A percentile compares a stretch with the other conserved stretches of the same genome.
These are phyloP conservation scores for Epinephelus fuscoguttatus DNA, from an alignment of 2,113 vertebrate species.

Conservation along the genomic window DNA sequence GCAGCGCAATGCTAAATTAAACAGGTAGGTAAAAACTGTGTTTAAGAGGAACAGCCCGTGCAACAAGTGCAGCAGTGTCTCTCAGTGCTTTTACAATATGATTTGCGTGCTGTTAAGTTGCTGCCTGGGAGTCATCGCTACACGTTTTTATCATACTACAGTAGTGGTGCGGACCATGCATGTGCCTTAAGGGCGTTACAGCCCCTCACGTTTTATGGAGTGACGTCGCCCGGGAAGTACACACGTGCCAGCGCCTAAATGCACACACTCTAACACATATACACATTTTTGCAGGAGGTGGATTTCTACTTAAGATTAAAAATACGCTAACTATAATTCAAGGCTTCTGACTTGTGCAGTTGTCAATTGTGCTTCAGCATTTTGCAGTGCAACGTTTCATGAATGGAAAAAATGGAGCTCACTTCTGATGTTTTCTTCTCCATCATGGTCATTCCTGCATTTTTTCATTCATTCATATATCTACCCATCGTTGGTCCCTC, in stretches of 20 bases:
- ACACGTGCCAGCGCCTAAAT: conserved; percentile 13
- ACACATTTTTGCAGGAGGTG: background rate
- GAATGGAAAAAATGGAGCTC: background rate
- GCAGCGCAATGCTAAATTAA: background rate
- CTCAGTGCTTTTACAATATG: background rate
- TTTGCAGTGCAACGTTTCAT: background rate
- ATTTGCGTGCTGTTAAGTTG: background rate
- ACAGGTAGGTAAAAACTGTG: background rate
- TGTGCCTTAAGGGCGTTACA: conserved; percentile 17
- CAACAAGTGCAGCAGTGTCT: background rate
- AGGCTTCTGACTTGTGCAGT: background rate
- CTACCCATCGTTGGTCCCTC: background rate
- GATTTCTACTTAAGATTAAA: background rate
- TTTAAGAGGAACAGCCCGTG: background rate
- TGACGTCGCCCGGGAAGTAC: background rate
- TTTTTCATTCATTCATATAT: background rate
- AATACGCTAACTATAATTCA: background rate
- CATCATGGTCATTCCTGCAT: conserved; percentile 9
- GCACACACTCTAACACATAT: background rate
- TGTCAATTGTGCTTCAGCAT: background rate
- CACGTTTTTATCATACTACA: background rate
- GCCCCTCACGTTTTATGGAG: conserved; percentile 34
- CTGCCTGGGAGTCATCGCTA: background rate
- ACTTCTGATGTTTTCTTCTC: conserved; percentile 35
- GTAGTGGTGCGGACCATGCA: background rate